These are phyloP conservation scores for Mimumesa dahlbomi DNA, from an alignment of 2,888 invertebrate genomes.

Conservation along the genomic window DNA sequence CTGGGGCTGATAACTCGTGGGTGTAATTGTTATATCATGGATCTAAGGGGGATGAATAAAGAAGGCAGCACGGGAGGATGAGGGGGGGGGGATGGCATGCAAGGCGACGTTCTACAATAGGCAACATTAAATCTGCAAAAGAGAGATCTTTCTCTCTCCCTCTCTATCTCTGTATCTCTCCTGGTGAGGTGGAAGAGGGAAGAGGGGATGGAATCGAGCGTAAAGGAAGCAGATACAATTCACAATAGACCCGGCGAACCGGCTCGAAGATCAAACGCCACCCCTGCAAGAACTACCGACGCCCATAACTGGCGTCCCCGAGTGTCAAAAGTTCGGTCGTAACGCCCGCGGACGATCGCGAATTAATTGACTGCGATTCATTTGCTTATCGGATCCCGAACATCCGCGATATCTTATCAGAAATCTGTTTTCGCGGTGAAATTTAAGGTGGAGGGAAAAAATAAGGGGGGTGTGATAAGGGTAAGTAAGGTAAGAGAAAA, in stretches of 20 bases:
- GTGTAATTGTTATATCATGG: slow-evolving; percentile 74
- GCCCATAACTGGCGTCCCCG: slow-evolving; percentile 68
- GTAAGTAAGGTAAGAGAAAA: too few relatives aligned
- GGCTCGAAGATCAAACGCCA: slow-evolving; percentile 79
- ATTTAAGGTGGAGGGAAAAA: too few relatives aligned
- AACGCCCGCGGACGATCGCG: background rate
- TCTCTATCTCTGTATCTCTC: too few relatives aligned
- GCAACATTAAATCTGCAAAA: slow-evolving; percentile 76
- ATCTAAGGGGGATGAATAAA: slow-evolving; percentile 52
- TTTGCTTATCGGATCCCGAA: background rate
- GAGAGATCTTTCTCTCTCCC: too few relatives aligned
- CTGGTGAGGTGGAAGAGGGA: slow-evolving; percentile 28
- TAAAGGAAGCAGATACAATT: slow-evolving; percentile 77
- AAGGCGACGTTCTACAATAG: slow-evolving; percentile 72
- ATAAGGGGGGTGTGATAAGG: too few relatives aligned
- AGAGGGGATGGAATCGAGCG: slow-evolving; percentile 57
- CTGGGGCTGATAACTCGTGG: slow-evolving; percentile 67
- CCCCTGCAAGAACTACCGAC: slow-evolving; percentile 61
- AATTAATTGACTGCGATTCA: background rate
- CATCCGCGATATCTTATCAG: too few relatives aligned
- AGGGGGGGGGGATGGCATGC: slow-evolving; percentile 64
- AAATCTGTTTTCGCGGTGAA: too few relatives aligned
- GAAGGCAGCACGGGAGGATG: slow-evolving; percentile 49
- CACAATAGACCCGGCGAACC: slow-evolving; percentile 79
- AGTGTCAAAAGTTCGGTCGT: slow-evolving; percentile 62